Evolutionary conservation across 2,113 vertebrate species (phyloP).

Genomic region (Osmerus mordax): DNA sequence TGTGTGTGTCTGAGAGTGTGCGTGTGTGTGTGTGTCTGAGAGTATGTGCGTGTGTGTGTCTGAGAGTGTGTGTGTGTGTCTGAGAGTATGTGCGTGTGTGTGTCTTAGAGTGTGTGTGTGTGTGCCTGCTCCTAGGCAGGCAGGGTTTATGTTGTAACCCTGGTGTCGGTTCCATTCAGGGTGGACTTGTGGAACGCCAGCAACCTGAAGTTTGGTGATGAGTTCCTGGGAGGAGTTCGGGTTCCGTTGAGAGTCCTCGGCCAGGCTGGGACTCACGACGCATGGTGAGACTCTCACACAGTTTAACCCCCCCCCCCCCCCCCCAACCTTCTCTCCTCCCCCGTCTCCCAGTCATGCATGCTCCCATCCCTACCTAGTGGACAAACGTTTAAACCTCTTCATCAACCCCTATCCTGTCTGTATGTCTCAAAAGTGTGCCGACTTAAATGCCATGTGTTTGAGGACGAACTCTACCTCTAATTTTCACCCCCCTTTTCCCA

Average conservation of each 20-base stretch:
- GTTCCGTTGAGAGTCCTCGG: constrained; percentile 86
- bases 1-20: too few species aligned
- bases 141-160: neutral
- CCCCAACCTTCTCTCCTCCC: neutral
- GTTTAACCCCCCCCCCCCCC: neutral
- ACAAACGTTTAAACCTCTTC: neutral
- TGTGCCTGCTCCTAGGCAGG: neutral
- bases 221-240: constrained; percentile 92
- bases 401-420: neutral
- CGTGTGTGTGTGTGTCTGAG: neutral
- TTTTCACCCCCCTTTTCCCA: constrained; percentile 41
- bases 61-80: too few species aligned
- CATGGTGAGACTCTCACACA: constrained; percentile 78
- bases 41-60: neutral
- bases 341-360: neutral
- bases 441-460: too few species aligned
- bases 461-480: too few species aligned
- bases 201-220: constrained; percentile 96
- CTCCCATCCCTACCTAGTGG: neutral
- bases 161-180: constrained; percentile 62
- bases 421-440: too few species aligned
- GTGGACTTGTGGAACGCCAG: constrained; percentile 97
- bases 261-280: constrained; percentile 85
- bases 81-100: constrained; percentile 27
- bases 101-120: constrained; percentile 3